Evolutionary conservation across 2,113 vertebrate species (phyloP).

Genomic region (Ageneiosus marmoratus): DNA sequence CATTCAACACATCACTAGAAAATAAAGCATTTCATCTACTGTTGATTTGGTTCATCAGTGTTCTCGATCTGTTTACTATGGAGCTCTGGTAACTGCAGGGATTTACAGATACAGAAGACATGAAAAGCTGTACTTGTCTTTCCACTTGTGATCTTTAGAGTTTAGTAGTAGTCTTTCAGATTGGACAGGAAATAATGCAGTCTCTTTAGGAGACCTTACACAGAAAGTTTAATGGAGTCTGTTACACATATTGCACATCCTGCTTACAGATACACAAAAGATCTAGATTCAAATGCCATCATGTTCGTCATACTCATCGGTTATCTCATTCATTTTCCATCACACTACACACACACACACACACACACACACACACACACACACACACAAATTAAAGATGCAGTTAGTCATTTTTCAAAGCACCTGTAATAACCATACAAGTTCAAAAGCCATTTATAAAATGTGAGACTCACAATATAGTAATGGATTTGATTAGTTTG

Average conservation of each 20-base stretch:
- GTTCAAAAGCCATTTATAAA: background rate
- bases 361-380: background rate
- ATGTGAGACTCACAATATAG: background rate
- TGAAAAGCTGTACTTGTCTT: too few relatives aligned
- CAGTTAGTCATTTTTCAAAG: background rate
- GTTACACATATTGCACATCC: conserved; percentile 41
- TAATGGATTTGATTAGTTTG: background rate
- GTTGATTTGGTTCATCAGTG: background rate
- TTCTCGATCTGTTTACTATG: background rate
- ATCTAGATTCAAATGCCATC: background rate
- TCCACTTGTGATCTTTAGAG: background rate
- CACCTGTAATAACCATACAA: background rate
- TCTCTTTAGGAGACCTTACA: background rate
- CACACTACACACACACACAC: background rate
- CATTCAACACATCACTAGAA: background rate
- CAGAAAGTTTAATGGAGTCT: background rate
- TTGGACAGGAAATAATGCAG: background rate
- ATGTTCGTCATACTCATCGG: background rate
- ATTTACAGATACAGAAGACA: background rate
- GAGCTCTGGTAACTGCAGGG: background rate
- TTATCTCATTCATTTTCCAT: background rate
- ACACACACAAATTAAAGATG: background rate
- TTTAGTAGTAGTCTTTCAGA: conserved; percentile 2
- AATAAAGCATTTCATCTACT: background rate
- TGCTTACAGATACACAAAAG: background rate